These are phyloP conservation scores for Icerya purchasi DNA, from an alignment of 2,888 invertebrate species.

Conservation along the genomic window DNA sequence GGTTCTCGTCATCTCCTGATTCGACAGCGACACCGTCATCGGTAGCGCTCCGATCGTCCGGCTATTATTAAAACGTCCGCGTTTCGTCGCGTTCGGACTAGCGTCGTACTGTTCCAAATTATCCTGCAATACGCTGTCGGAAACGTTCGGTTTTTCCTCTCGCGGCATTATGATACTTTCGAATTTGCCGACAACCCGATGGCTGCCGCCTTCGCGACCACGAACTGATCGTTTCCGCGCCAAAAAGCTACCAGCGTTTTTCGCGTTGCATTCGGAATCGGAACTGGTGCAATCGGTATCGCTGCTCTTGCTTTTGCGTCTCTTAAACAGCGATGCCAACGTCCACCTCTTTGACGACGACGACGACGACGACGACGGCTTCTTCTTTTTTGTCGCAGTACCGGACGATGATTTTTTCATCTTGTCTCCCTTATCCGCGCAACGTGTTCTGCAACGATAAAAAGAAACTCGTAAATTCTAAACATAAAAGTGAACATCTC, in stretches of 20 bases:
- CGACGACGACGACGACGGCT: neutral
- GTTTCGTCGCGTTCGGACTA: slow-evolving; percentile 12
- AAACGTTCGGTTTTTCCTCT: neutral
- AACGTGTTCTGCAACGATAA: too few relatives aligned
- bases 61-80: neutral
- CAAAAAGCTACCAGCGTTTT: slow-evolving; percentile 18
- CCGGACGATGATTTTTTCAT: too few relatives aligned
- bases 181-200: slow-evolving; percentile 13
- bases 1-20: neutral
- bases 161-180: slow-evolving; percentile 7
- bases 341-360: slow-evolving; percentile 51
- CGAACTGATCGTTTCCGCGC: neutral
- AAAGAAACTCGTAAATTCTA: too few relatives aligned
- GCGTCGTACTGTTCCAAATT: slow-evolving; percentile 9
- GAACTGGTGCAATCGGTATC: slow-evolving; percentile 29
- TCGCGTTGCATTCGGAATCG: slow-evolving; percentile 25
- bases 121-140: slow-evolving; percentile 2
- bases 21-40: neutral
- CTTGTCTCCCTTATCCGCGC: too few relatives aligned
- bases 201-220: slow-evolving; percentile 6
- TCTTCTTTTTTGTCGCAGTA: neutral
- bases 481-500: too few relatives aligned
- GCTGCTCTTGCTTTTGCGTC: slow-evolving; percentile 44
- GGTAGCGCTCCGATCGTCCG: neutral
- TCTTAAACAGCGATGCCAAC: slow-evolving; percentile 50